A percentile compares a stretch with the other conserved stretches of the same genome.
Conservation (phyloP, 2,797 vertebrate genomes). For the Gambelia wislizenii region DNA sequence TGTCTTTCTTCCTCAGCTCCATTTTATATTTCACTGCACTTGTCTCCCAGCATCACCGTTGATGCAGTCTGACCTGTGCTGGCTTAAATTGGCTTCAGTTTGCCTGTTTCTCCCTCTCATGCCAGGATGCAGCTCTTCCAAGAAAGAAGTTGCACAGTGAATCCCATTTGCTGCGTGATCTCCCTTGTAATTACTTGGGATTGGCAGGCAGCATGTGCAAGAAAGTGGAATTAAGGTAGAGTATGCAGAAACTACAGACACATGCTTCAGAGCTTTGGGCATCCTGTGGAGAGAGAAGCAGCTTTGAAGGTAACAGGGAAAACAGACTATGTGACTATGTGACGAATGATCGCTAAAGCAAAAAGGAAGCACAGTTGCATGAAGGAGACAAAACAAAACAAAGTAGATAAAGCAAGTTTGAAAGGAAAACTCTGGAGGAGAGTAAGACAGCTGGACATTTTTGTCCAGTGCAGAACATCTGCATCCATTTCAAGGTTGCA, state of each 20-base stretch:
- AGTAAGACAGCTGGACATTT: too few species aligned
- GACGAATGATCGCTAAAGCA: too few species aligned
- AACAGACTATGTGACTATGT: too few species aligned
- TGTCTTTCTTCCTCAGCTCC: neutral
- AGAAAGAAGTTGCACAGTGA: neutral
- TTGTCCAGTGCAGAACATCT: too few species aligned
- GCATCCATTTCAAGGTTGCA: too few species aligned
- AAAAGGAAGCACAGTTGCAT: too few species aligned
- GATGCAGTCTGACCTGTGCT: neutral
- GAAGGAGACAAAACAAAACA: too few species aligned
- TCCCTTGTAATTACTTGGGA: neutral
- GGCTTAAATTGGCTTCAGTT: neutral
- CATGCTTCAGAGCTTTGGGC: neutral
- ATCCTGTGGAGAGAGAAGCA: neutral
- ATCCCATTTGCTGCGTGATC: neutral
- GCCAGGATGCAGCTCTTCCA: neutral
- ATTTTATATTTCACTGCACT: neutral
- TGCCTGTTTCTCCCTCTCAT: neutral
- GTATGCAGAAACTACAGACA: neutral
- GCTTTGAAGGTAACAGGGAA: neutral
- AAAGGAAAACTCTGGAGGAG: too few species aligned
- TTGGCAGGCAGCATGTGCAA: neutral
- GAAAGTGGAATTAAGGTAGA: neutral
- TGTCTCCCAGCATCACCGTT: neutral
- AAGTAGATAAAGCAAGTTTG: too few species aligned